A percentile compares a stretch with the other conserved stretches of the same genome.
These are phyloP conservation scores for Squalus acanthias DNA, from an alignment of 2,797 vertebrate species.

Conservation along the genomic window DNA sequence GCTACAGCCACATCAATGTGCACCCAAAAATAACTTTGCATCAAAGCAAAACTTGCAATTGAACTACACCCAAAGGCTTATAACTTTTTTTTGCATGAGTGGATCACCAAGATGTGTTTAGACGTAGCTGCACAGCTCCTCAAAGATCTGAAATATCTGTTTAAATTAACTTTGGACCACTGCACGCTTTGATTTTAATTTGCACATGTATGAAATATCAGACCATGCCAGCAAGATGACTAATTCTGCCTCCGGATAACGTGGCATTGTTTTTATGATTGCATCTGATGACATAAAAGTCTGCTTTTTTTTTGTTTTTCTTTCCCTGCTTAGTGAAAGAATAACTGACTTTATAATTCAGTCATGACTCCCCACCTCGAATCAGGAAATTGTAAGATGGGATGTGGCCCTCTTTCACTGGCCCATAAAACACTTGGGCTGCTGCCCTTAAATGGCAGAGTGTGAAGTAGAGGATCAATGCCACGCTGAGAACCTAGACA, in stretches of 20 bases:
- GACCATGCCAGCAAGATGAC: not conserved
- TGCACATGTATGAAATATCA: not conserved
- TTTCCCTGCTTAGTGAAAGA: not conserved
- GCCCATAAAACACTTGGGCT: slow-evolving; percentile 1
- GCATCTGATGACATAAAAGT: slow-evolving; percentile 9
- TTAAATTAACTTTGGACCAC: not conserved
- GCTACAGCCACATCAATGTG: not conserved
- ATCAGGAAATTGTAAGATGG: slow-evolving; percentile 19
- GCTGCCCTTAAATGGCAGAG: not conserved
- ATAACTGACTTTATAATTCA: slow-evolving; percentile 3
- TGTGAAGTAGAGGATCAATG: not conserved
- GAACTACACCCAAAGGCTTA: not conserved
- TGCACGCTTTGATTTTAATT: not conserved
- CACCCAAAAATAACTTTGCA: not conserved
- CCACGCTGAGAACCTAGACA: not conserved
- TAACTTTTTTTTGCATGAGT: not conserved
- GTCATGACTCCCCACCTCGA: not conserved
- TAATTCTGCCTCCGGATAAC: not conserved
- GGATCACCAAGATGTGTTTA: not conserved
- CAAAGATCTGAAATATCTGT: not conserved
- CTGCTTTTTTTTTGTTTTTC: not conserved
- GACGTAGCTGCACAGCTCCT: not conserved
- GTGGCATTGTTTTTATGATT: not conserved
- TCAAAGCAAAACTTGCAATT: not conserved
- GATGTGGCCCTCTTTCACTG: not conserved